Evolutionary conservation across 2,888 invertebrate genomes (phyloP), one percentile per base, ranked within the genome.

Genomic region (Herminia tarsipennalis): DNA sequence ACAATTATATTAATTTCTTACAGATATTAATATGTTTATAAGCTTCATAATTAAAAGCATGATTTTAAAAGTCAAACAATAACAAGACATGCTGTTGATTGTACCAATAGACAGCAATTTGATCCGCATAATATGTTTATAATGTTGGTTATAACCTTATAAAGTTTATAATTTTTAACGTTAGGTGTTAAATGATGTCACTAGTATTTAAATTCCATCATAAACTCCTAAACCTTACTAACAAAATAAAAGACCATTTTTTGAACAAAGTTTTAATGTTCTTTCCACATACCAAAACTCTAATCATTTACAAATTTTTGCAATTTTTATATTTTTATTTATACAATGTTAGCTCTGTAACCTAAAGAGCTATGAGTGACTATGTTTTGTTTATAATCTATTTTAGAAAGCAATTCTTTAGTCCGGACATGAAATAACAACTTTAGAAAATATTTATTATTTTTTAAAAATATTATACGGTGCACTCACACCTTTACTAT

Each of bases 271-370:
- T 89, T 89, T 88, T 78, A 81, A 83, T 89, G 73, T 72, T 64
- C 33, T 41, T 25, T 62, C 60, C 68, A 79, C 76, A 83, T 66
- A 77, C 66, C 64, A 78, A 76, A 83, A 86, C 87, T 80, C 70
- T 60, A 84, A 87, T 73, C 84, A 68, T 85, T 83, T 81, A 76
- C 68, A 78, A 66, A 24, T 78, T 88, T 89, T 88, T 86, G 70
- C 81, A 81, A 83, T 87, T 88, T 89, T 90, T 87, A 82, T 83
- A 67, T 69, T 81, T 83, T 84, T 88, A 82, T 83, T 66, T 81
- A 83, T 87, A 88, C 83, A 88, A 77, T 83, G 76, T 78, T 78
- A 81, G 83, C 90, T 84, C 87, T 56, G 66, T 76, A 70, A 71
- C 72, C 77, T 85, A 79, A 66, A 68, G 84, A 88, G 88, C 86